Base-by-base conservation (phyloP, 2,113 vertebrate species). In the Neofelis nebulosa region DNA sequence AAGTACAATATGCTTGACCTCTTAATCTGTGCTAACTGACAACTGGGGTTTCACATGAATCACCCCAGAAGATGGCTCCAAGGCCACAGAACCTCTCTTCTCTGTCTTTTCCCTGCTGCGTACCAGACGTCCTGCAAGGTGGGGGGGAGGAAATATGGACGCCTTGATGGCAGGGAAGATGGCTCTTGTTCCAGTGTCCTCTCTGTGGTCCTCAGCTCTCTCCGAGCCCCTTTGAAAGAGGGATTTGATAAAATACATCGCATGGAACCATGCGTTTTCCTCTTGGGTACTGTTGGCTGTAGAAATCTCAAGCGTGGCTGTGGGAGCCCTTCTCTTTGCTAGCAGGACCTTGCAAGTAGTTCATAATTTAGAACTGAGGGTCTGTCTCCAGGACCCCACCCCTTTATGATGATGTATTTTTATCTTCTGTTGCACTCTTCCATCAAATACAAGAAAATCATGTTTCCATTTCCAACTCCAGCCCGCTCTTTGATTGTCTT, bases 31-130 rank as follows among this genome's bases (percentile, higher is more conserved):
- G 19, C 63, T 90, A 63, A 19, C 25, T 0, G 7, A 45, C 9
- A 50, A 5, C 25, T 33, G 12, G 48, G 1, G 29, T 14, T 36
- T 18, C 85, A 4, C 33, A 13, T 45, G 81, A 41, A 3, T 63
- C 66, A 65, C n/a, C 45, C 25, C 29, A 5, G 52, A 65, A 73
- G 25, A 5, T 25, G 23, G 45, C 15, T 19, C 16, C 21, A 1
- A 4, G 16, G 8, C 25, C 36, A 11, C 33, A 27, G 84, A 52
- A 23, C 16, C 3, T 7, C 84, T 79, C 73, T 48, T 6, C 16
- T 3, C 9, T 1, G 23, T 0, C 11, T 80, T 45, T 55, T 41
- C 48, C 55, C 55, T 29, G 0, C 16, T 0, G 7, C 0, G 0
- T 3, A 1, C 55, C 45, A 2, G 41, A 41, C 7, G 13, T 50